phyloP scores from a whole-genome alignment of 2,888 invertebrate species.

The Cephalotes varians region DNA sequence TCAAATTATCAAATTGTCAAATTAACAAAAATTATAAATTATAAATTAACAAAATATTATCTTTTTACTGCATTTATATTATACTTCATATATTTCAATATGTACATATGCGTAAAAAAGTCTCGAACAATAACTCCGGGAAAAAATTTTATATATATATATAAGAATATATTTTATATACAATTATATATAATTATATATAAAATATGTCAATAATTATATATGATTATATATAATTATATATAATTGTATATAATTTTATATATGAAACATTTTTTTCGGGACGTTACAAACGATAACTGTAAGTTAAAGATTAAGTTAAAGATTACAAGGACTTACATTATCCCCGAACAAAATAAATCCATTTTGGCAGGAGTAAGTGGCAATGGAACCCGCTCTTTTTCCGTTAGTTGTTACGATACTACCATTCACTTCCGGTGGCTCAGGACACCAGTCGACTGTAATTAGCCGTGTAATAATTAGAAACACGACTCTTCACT shows the following conservation, averaged over 20 bases:
- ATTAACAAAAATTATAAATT: no score
- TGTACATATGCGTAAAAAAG: neutral
- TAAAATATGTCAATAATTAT: no score
- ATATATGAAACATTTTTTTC: no score
- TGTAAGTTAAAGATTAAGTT: neutral
- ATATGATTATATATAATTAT: no score
- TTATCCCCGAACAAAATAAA: slow-evolving; percentile 94
- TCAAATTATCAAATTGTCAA: no score
- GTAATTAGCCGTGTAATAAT: neutral
- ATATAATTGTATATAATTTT: no score
- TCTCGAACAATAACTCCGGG: no score
- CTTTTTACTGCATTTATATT: no score
- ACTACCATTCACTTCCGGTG: slow-evolving; percentile 92
- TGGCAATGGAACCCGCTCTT: slow-evolving; percentile 93
- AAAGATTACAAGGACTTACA: slow-evolving; percentile 86
- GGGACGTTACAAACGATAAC: neutral
- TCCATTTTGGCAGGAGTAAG: slow-evolving; percentile 93
- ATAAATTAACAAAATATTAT: no score
- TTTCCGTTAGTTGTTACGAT: slow-evolving; percentile 90
- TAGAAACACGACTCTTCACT: neutral
- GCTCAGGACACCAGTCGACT: slow-evolving; percentile 95
- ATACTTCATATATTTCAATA: neutral
- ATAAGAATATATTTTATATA: no score
- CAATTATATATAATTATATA: no score
- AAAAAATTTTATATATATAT: no score